Conservation (phyloP, 1,140 invertebrate genomes). For the Paramacrobiotus metropolitanus region DNA sequence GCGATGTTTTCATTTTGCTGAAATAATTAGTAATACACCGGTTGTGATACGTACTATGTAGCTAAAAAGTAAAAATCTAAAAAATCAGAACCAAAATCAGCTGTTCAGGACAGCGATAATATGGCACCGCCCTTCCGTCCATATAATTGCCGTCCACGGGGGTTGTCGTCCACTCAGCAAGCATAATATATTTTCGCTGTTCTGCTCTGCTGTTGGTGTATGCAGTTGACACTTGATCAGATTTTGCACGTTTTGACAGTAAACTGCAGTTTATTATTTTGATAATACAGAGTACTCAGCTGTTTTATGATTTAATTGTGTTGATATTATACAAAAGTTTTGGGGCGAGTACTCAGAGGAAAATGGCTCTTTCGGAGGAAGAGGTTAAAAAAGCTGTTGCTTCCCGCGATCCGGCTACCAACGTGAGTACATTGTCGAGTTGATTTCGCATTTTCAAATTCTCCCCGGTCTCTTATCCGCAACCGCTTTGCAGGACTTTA, state of each 20-base stretch:
- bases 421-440: slow-evolving; percentile 24
- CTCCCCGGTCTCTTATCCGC: slow-evolving; percentile 7
- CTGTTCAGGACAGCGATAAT: too few species aligned
- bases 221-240: background rate
- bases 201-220: too few species aligned
- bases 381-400: background rate
- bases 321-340: background rate
- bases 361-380: background rate
- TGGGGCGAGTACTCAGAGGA: background rate
- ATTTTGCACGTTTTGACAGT: background rate
- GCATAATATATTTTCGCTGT: too few species aligned
- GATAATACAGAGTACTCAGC: background rate
- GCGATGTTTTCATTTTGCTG: too few species aligned
- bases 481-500: slow-evolving; percentile 43
- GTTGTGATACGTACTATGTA: too few species aligned
- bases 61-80: too few species aligned
- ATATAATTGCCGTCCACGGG: too few species aligned
- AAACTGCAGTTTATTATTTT: background rate
- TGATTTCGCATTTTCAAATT: slow-evolving; percentile 5
- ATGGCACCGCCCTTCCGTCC: too few species aligned
- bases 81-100: too few species aligned
- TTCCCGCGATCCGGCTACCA: slow-evolving; percentile 30
- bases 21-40: too few species aligned
- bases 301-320: background rate
- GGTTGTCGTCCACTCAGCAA: too few species aligned